Evolutionary conservation across 2,797 vertebrate species (phyloP).

Genomic region (Tokudaia tokunoshimensis): DNA sequence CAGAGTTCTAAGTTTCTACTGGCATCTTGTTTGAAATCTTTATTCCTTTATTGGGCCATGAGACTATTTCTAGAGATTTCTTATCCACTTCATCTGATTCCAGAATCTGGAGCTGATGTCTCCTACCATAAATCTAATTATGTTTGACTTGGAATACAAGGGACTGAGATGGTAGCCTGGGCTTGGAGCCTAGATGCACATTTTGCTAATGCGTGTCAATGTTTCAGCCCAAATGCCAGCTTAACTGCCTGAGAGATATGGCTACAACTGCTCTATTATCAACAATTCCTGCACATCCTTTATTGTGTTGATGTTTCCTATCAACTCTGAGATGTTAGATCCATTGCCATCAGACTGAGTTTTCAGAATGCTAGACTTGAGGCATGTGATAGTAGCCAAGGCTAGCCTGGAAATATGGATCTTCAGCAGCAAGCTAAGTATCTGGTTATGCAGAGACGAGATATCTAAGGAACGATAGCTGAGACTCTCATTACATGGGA

Average conservation of each 20-base stretch:
- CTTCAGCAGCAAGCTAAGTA: not conserved
- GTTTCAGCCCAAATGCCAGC: not conserved
- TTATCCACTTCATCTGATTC: conserved; percentile 25
- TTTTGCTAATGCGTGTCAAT: not conserved
- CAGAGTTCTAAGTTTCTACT: not conserved
- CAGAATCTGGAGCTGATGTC: not conserved
- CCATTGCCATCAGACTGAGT: not conserved
- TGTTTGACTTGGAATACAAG: not conserved
- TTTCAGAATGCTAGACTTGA: conserved; percentile 33
- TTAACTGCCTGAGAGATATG: not conserved
- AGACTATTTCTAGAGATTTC: conserved; percentile 20
- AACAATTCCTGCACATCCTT: not conserved
- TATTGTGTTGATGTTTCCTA: conserved; percentile 13
- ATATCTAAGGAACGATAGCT: not conserved
- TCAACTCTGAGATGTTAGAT: not conserved
- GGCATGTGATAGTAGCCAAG: not conserved
- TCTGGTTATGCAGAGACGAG: not conserved
- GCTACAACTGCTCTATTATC: not conserved
- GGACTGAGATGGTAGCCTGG: not conserved
- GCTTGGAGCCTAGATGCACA: not conserved
- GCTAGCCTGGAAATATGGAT: not conserved
- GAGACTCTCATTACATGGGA: not conserved
- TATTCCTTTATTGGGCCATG: not conserved
- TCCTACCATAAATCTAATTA: not conserved
- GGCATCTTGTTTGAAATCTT: conserved; percentile 6